Conservation (phyloP, 2,797 vertebrate species). For the Poecile montanus region DNA sequence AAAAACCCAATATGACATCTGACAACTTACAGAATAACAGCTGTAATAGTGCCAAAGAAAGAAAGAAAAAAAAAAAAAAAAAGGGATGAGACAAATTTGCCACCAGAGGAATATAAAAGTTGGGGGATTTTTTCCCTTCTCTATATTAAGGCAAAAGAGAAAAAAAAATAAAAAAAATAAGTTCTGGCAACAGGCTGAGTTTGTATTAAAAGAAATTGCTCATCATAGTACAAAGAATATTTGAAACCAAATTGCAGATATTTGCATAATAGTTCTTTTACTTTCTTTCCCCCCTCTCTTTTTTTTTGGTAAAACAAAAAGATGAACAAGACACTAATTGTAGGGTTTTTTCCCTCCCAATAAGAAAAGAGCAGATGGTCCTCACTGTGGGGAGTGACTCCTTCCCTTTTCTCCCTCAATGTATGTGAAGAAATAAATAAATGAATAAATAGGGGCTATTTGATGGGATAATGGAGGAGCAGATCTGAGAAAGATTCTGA, state of each 20-base stretch:
- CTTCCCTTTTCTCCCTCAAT: slow-evolving; percentile 1
- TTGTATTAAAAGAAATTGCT: slow-evolving; percentile 80
- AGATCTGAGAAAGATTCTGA: slow-evolving; percentile 1
- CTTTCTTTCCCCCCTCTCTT: background rate
- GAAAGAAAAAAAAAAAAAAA: background rate
- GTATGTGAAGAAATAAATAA: slow-evolving; percentile 29
- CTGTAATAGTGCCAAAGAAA: slow-evolving; percentile 8
- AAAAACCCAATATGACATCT: background rate
- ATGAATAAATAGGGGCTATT: slow-evolving; percentile 29
- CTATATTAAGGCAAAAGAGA: slow-evolving; percentile 33
- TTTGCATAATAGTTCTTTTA: slow-evolving; percentile 79
- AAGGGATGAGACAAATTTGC: slow-evolving; percentile 42
- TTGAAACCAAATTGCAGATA: slow-evolving; percentile 80
- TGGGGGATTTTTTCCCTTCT: background rate
- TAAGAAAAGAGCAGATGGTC: slow-evolving; percentile 80
- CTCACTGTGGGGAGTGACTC: background rate
- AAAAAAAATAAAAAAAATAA: background rate
- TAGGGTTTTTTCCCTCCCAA: slow-evolving; percentile 58
- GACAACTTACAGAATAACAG: slow-evolving; percentile 32
- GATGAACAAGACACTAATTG: slow-evolving; percentile 77
- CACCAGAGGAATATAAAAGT: slow-evolving; percentile 16
- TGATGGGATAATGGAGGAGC: slow-evolving; percentile 16
- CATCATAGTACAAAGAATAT: slow-evolving; percentile 79
- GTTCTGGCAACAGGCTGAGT: slow-evolving; percentile 71
- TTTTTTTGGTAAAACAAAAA: slow-evolving; percentile 59